Percentiles rank a stretch among this genome's conserved stretches.
These are phyloP conservation scores for Vesta saturnalis DNA, from an alignment of 2,888 invertebrate species.

Conservation along the genomic window DNA sequence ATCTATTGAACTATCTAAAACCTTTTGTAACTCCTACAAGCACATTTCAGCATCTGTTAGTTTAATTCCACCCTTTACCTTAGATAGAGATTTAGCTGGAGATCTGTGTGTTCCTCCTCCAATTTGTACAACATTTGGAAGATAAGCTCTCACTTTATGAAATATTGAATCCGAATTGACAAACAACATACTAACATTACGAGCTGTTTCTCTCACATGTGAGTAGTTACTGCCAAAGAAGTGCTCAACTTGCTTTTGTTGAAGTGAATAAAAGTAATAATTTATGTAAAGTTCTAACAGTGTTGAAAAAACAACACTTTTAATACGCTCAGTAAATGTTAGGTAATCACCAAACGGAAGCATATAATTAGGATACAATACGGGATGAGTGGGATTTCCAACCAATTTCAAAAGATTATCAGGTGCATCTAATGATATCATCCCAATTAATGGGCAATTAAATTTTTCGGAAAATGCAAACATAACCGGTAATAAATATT, in stretches of 20 bases:
- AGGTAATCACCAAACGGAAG: constrained; percentile 42
- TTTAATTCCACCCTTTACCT: too few species aligned
- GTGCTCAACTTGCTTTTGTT: not conserved
- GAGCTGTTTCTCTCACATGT: too few species aligned
- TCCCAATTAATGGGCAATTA: constrained; percentile 54
- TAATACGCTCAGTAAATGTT: too few species aligned
- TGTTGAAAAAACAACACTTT: constrained; percentile 43
- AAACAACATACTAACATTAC: constrained; percentile 53
- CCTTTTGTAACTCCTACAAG: constrained; percentile 19
- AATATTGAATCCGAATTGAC: constrained; percentile 54
- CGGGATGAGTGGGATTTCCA: constrained; percentile 55
- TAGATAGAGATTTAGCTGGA: constrained; percentile 33
- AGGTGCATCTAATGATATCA: constrained; percentile 52
- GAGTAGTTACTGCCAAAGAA: constrained; percentile 48
- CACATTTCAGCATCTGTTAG: constrained; percentile 23
- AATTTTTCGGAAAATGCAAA: constrained; percentile 53
- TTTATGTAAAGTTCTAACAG: constrained; percentile 43
- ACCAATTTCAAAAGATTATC: constrained; percentile 48
- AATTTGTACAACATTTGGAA: constrained; percentile 53
- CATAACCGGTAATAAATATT: constrained; percentile 50
- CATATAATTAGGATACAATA: constrained; percentile 54
- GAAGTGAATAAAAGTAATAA: constrained; percentile 2
- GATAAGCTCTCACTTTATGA: constrained; percentile 49
- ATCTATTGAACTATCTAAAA: constrained; percentile 17
- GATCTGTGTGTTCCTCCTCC: constrained; percentile 51